phyloP scores from a whole-genome alignment of 2,797 vertebrate species.

The Coccyzus lansbergi region DNA sequence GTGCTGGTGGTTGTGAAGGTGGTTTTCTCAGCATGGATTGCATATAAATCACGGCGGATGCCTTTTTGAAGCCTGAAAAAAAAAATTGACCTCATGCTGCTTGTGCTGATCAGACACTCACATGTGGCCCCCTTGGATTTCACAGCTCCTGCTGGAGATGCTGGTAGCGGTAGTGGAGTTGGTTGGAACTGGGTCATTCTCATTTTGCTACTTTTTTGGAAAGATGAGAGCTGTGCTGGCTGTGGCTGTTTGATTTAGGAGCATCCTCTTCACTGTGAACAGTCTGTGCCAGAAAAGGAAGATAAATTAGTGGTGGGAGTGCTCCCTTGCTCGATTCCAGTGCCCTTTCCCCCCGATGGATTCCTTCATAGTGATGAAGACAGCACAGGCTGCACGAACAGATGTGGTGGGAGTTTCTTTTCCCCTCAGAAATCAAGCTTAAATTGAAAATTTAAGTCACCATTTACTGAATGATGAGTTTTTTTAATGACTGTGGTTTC shows the following conservation, averaged over 20 bases:
- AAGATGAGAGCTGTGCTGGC: neutral
- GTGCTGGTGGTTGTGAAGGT: neutral
- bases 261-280: neutral
- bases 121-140: neutral
- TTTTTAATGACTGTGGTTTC: neutral
- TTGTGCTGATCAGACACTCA: neutral
- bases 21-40: neutral
- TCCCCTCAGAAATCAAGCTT: constrained; percentile 45
- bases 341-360: constrained; percentile 2
- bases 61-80: neutral
- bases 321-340: neutral
- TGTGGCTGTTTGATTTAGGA: constrained; percentile 51
- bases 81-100: neutral
- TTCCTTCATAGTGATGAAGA: neutral
- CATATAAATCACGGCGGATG: neutral
- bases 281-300: constrained; percentile 27
- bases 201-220: constrained; percentile 40
- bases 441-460: constrained; percentile 46
- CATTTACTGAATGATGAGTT: neutral
- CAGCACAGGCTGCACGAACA: neutral
- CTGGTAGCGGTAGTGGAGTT: neutral
- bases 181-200: constrained; percentile 43
- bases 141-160: neutral
- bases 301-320: constrained; percentile 51
- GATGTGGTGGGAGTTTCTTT: constrained; percentile 56